Percentiles rank a stretch among this genome's conserved stretches.
Conservation (phyloP, 2,797 vertebrate species). For the Holocentrus rufus region DNA sequence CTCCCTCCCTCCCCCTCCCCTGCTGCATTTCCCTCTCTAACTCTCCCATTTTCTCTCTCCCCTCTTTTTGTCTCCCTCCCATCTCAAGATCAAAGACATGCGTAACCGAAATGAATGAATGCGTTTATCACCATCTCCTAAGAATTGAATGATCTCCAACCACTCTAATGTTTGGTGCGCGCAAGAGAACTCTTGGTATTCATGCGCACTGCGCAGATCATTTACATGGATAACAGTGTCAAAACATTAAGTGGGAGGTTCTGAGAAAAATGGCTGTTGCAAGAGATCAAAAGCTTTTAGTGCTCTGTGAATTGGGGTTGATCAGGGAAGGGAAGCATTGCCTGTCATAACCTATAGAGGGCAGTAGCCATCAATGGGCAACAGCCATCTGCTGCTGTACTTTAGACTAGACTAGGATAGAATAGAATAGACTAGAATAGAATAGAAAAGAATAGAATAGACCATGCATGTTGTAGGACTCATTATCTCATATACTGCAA, state of each 20-base stretch:
- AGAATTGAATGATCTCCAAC: constrained; percentile 76
- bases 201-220: constrained; percentile 58
- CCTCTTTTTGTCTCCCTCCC: constrained; percentile 33
- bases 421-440: background rate
- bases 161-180: constrained; percentile 71
- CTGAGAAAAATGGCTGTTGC: constrained; percentile 67
- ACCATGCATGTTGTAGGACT: too few species aligned
- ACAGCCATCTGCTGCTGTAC: background rate
- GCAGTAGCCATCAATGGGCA: constrained; percentile 24
- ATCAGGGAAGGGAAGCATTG: constrained; percentile 9
- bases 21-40: constrained; percentile 10
- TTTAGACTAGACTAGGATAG: background rate
- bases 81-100: constrained; percentile 67
- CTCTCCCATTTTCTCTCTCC: background rate
- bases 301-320: constrained; percentile 46
- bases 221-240: constrained; percentile 75
- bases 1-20: constrained; percentile 28
- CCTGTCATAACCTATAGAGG: constrained; percentile 20
- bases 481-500: too few species aligned
- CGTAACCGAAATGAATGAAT: constrained; percentile 75
- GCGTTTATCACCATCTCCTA: constrained; percentile 76
- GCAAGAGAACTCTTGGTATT: constrained; percentile 71
- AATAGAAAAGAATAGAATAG: background rate
- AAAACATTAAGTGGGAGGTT: constrained; percentile 80
- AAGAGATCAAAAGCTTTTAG: constrained; percentile 67